Percentiles rank a stretch among this genome's conserved stretches.
Conservation (phyloP, 1,140 invertebrate species). For the Arion vulgaris region DNA sequence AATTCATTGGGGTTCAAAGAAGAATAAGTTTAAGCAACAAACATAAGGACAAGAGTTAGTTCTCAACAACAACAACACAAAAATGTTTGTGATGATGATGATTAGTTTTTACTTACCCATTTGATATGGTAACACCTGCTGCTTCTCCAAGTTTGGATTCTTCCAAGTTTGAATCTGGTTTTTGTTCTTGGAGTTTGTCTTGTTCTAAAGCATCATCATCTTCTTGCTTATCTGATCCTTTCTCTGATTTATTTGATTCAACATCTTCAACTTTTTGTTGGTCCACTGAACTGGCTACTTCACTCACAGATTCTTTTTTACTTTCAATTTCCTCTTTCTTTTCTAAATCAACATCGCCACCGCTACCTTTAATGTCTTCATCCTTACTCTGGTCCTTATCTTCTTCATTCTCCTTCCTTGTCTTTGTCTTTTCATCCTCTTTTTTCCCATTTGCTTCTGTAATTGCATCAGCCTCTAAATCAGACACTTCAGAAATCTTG, state of each 20-base stretch:
- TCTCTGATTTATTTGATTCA: slow-evolving; percentile 19
- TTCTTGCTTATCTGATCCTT: slow-evolving; percentile 25
- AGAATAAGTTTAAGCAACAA: too few species aligned
- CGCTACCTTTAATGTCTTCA: not conserved
- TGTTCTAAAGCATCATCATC: slow-evolving; percentile 17
- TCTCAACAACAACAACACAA: too few species aligned
- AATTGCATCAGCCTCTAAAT: slow-evolving; percentile 43
- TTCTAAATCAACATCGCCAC: slow-evolving; percentile 20
- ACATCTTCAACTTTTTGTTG: slow-evolving; percentile 17
- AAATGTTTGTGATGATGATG: too few species aligned
- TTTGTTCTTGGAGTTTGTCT: slow-evolving; percentile 29
- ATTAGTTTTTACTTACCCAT: slow-evolving; percentile 28
- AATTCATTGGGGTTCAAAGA: too few species aligned
- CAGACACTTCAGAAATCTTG: slow-evolving; percentile 62
- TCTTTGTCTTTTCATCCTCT: not conserved
- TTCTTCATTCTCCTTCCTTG: slow-evolving; percentile 13
- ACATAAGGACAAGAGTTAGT: too few species aligned
- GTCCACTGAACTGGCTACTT: slow-evolving; percentile 15
- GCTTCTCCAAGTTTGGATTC: slow-evolving; percentile 19
- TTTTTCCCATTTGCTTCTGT: slow-evolving; percentile 3
- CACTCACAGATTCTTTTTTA: slow-evolving; percentile 27
- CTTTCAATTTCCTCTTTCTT: slow-evolving; percentile 22
- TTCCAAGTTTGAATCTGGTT: not conserved
- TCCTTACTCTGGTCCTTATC: not conserved
- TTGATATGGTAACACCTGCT: not conserved